Evolutionary conservation across 2,888 invertebrate species (phyloP).

Genomic region (Tachina lurida): DNA sequence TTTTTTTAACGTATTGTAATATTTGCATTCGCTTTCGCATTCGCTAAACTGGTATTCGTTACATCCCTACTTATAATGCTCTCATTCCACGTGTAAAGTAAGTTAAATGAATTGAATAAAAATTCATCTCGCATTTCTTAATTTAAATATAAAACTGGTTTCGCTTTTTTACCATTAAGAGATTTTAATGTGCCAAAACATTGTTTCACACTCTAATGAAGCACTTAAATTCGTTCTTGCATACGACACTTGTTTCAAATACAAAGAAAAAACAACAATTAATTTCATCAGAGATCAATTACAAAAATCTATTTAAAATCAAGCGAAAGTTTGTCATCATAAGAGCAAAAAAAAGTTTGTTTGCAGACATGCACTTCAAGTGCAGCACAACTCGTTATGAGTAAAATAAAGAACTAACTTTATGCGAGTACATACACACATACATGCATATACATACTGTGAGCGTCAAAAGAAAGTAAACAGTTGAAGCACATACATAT

Average conservation of each 20-base stretch:
- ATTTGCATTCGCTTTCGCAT: too few relatives aligned
- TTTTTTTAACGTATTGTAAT: too few relatives aligned
- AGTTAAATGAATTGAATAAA: not conserved
- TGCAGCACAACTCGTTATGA: constrained; percentile 13
- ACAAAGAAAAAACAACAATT: constrained; percentile 37
- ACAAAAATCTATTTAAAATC: constrained; percentile 60
- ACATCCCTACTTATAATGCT: too few relatives aligned
- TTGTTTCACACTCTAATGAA: constrained; percentile 32
- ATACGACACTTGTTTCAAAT: not conserved
- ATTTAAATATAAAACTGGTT: not conserved
- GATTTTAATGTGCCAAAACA: constrained; percentile 21
- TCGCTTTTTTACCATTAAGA: not conserved
- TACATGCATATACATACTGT: too few relatives aligned
- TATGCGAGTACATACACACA: too few relatives aligned
- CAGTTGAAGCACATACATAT: too few relatives aligned
- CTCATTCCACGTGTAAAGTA: not conserved
- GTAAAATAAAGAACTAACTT: not conserved
- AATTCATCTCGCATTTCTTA: constrained; percentile 18
- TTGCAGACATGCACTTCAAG: constrained; percentile 29
- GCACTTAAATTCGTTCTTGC: constrained; percentile 11
- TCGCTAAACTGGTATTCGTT: too few relatives aligned
- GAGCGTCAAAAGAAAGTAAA: too few relatives aligned
- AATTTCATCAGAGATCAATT: constrained; percentile 62
- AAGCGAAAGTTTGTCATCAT: constrained; percentile 71
- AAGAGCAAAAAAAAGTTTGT: constrained; percentile 28